phyloP scores from a whole-genome alignment of 2,113 vertebrate species.

The Panthera leo region DNA sequence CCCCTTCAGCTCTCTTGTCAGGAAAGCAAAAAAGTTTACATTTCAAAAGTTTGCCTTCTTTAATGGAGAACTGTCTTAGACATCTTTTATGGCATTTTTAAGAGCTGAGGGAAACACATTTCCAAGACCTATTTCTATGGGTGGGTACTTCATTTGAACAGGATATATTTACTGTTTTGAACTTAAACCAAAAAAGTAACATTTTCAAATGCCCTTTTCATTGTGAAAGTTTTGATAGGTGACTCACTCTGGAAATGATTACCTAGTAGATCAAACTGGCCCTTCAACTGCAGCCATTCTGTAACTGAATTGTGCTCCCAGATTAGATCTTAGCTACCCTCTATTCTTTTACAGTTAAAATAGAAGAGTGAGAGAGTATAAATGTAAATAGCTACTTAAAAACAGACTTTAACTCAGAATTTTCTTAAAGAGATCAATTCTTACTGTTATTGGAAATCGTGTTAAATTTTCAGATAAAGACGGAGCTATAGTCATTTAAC shows the following conservation, averaged over 20 bases:
- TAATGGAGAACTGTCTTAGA: not conserved
- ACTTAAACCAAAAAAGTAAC: conserved; percentile 17
- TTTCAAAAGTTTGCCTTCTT: not conserved
- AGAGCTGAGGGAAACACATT: not conserved
- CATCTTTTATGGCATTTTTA: not conserved
- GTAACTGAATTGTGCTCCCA: not conserved
- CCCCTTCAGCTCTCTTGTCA: not conserved
- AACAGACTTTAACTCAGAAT: not conserved
- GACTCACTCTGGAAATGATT: conserved; percentile 34
- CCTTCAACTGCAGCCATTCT: not conserved
- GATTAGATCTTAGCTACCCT: not conserved
- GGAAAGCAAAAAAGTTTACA: not conserved
- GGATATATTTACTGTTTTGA: not conserved
- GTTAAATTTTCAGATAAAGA: not conserved
- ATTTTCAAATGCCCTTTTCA: conserved; percentile 9
- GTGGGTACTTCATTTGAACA: not conserved
- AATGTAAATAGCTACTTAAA: not conserved
- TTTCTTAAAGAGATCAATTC: not conserved
- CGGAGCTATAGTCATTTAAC: not conserved
- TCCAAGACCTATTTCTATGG: not conserved
- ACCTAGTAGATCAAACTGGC: not conserved
- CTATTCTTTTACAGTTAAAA: not conserved
- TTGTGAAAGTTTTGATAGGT: conserved; percentile 8
- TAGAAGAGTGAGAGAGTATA: not conserved
- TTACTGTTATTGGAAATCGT: not conserved